A percentile compares a stretch with the other conserved stretches of the same genome.
phyloP scores from a whole-genome alignment of 2,797 vertebrate genomes.

The Chaunax sp. region DNA sequence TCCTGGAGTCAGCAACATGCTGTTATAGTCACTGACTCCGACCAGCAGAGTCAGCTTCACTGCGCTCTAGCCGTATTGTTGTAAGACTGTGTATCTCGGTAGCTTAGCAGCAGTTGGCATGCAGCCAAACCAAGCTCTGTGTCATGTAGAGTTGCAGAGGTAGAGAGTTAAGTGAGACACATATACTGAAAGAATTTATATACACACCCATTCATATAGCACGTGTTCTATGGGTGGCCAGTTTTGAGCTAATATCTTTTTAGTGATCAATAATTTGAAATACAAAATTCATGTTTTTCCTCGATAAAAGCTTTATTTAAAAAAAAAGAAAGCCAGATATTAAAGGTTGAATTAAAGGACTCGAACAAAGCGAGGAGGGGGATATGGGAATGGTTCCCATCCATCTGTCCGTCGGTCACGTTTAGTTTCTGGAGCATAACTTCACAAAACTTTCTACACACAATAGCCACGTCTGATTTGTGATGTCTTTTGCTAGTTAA shows the following conservation, averaged over 20 bases:
- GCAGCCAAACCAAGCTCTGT: conserved; percentile 59
- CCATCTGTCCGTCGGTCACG: no score
- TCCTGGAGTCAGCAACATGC: conserved; percentile 59
- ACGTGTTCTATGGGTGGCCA: neutral
- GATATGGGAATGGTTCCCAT: no score
- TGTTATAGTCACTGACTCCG: conserved; percentile 48
- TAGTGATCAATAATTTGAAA: neutral
- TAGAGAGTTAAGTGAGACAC: conserved; percentile 50
- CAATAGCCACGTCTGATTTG: no score
- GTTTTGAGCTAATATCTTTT: neutral
- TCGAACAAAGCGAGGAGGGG: no score
- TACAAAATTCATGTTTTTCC: neutral
- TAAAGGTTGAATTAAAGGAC: neutral
- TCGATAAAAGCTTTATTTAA: neutral
- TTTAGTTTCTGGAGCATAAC: no score
- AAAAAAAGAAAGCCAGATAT: neutral
- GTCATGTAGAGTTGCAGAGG: conserved; percentile 58
- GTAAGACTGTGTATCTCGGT: conserved; percentile 72
- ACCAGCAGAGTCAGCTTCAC: conserved; percentile 47
- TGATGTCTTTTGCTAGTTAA: no score
- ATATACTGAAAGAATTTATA: conserved; percentile 24
- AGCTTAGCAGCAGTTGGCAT: conserved; percentile 78
- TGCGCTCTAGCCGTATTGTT: conserved; percentile 61
- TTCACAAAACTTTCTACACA: no score
- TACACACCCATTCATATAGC: conserved; percentile 25